phyloP scores from a whole-genome alignment of 1,140 invertebrate genomes.

The Ceratitis capitata region DNA sequence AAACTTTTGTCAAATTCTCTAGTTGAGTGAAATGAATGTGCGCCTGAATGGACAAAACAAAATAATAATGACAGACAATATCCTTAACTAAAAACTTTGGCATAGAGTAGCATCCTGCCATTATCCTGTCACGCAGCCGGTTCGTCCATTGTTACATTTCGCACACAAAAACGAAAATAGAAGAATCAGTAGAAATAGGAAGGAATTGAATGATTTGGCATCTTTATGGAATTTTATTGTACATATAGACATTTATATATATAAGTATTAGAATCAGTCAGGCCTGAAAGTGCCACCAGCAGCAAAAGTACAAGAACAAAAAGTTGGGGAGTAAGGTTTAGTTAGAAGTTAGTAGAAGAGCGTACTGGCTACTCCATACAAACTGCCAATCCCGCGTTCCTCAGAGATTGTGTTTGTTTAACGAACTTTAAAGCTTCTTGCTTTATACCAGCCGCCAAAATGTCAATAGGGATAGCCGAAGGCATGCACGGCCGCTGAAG shows the following conservation, averaged over 20 bases:
- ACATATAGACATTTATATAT: background rate
- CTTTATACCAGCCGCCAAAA: background rate
- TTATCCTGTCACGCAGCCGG: conserved; percentile 18
- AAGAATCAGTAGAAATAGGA: no score
- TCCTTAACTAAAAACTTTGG: conserved; percentile 31
- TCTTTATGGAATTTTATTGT: background rate
- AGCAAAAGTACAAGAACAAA: background rate
- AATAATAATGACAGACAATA: conserved; percentile 28
- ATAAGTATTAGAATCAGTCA: background rate
- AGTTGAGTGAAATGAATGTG: background rate
- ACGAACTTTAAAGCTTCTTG: conserved; percentile 47
- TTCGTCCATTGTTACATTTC: background rate
- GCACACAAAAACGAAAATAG: no score
- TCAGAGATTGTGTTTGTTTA: conserved; percentile 49
- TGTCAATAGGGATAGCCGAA: conserved; percentile 12
- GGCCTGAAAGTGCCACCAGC: background rate
- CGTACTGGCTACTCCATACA: no score
- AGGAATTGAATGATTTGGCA: conserved; percentile 16
- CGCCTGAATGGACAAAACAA: background rate
- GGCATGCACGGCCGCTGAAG: background rate
- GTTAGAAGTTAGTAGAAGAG: no score
- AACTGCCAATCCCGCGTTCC: background rate
- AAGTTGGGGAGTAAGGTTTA: background rate
- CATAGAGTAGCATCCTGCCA: conserved; percentile 29
- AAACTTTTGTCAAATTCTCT: background rate